Evolutionary conservation across 2,113 vertebrate species (phyloP).

Genomic region (Oreotrochilus melanogaster): DNA sequence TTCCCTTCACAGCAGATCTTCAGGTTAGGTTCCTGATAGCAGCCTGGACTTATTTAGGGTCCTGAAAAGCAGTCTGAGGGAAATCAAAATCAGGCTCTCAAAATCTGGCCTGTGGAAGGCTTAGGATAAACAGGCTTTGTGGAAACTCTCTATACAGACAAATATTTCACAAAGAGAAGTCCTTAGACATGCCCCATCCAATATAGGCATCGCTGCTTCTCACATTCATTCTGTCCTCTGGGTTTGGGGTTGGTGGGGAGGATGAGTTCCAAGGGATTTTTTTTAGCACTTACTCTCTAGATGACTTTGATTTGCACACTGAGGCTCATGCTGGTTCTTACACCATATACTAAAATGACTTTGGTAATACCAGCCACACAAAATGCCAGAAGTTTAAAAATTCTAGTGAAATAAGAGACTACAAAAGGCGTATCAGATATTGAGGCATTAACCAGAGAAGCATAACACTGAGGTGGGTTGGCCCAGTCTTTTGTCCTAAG

Average conservation of each 20-base stretch:
- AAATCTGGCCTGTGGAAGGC: background rate
- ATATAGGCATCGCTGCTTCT: background rate
- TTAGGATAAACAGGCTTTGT: background rate
- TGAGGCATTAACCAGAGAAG: background rate
- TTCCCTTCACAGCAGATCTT: background rate
- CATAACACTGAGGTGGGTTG: background rate
- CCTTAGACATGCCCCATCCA: background rate
- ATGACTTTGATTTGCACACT: background rate
- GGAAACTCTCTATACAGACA: background rate
- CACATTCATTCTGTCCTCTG: background rate
- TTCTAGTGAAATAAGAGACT: background rate
- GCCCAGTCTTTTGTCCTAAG: background rate
- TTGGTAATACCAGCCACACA: background rate
- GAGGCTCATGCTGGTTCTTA: background rate
- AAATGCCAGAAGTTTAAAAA: background rate
- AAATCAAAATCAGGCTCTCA: background rate
- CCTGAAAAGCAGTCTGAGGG: background rate
- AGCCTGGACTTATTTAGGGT: background rate
- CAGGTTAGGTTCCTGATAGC: background rate
- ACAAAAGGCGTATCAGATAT: background rate
- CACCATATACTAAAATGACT: background rate
- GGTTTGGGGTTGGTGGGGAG: too few relatives aligned
- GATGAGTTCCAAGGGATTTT: background rate
- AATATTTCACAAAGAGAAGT: background rate
- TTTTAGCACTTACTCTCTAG: background rate